phyloP scores from a whole-genome alignment of 1,140 invertebrate species.

The Trachymyrmex septentrionalis region DNA sequence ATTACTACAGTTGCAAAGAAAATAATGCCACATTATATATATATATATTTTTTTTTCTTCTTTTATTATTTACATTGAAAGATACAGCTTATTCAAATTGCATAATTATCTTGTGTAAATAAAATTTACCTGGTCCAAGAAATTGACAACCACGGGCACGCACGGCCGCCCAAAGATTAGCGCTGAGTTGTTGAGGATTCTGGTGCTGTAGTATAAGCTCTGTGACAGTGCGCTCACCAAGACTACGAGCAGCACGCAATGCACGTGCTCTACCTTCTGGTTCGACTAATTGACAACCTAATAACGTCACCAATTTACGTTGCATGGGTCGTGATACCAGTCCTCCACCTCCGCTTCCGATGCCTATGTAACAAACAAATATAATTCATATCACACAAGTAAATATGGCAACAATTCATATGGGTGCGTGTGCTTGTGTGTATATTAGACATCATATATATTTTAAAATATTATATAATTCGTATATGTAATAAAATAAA shows the following conservation, averaged over 20 bases:
- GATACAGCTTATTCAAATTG: not conserved
- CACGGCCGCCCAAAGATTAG: slow-evolving; percentile 98
- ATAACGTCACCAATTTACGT: slow-evolving; percentile 95
- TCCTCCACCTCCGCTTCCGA: slow-evolving; percentile 78
- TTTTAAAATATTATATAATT: not conserved
- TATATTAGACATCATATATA: not conserved
- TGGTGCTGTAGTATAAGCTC: slow-evolving; percentile 98
- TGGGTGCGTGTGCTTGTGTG: no score
- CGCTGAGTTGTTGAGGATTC: slow-evolving; percentile 96
- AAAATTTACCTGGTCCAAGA: slow-evolving; percentile 94
- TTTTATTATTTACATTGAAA: not conserved
- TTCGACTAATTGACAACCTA: slow-evolving; percentile 97
- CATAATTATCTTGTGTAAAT: not conserved
- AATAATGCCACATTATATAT: not conserved
- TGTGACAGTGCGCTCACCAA: slow-evolving; percentile 97
- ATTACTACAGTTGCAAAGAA: no score
- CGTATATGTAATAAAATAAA: not conserved
- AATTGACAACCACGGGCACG: slow-evolving; percentile 99
- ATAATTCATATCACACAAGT: slow-evolving; percentile 7
- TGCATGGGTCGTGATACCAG: slow-evolving; percentile 97
- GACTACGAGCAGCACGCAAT: slow-evolving; percentile 94
- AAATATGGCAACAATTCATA: slow-evolving; percentile 9
- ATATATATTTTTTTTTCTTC: no score
- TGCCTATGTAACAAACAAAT: slow-evolving; percentile 59
- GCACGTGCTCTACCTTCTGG: slow-evolving; percentile 94